Conservation (phyloP, 2,797 vertebrate species). For the Mastacembelus armatus region DNA sequence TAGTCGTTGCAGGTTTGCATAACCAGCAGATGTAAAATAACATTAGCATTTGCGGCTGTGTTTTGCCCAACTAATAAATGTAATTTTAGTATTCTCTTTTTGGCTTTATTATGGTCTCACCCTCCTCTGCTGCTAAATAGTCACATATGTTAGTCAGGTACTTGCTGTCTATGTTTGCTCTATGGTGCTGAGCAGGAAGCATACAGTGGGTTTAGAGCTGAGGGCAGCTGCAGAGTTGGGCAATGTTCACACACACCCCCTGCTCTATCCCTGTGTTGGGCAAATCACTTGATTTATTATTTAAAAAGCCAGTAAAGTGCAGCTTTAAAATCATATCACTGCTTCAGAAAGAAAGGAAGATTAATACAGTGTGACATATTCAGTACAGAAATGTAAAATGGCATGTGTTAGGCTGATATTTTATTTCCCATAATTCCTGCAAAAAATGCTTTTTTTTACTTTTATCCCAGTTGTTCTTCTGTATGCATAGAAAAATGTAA, state of each 20-base stretch:
- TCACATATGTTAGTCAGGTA: not conserved
- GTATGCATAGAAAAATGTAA: slow-evolving; percentile 19
- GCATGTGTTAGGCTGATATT: slow-evolving; percentile 22
- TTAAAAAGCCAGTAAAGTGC: not conserved
- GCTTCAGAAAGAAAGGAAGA: not conserved
- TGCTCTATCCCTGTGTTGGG: too few species aligned
- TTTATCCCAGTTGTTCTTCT: slow-evolving; percentile 17
- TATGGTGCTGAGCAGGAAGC: too few species aligned
- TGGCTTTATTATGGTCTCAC: not conserved
- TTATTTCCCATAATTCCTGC: slow-evolving; percentile 30
- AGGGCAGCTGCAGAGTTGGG: not conserved
- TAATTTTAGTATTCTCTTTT: too few species aligned
- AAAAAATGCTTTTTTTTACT: not conserved
- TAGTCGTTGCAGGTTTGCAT: too few species aligned
- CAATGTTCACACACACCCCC: too few species aligned
- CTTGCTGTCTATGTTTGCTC: too few species aligned
- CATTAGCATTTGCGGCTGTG: too few species aligned
- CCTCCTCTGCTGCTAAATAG: not conserved
- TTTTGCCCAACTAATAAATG: too few species aligned
- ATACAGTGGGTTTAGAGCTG: not conserved
- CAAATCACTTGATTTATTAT: not conserved
- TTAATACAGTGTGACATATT: too few species aligned
- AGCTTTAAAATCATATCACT: not conserved
- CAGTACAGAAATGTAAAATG: too few species aligned
- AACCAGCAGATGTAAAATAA: too few species aligned